These are phyloP conservation scores for Amphiprion percula DNA, from an alignment of 2,113 vertebrate genomes.

Conservation along the genomic window DNA sequence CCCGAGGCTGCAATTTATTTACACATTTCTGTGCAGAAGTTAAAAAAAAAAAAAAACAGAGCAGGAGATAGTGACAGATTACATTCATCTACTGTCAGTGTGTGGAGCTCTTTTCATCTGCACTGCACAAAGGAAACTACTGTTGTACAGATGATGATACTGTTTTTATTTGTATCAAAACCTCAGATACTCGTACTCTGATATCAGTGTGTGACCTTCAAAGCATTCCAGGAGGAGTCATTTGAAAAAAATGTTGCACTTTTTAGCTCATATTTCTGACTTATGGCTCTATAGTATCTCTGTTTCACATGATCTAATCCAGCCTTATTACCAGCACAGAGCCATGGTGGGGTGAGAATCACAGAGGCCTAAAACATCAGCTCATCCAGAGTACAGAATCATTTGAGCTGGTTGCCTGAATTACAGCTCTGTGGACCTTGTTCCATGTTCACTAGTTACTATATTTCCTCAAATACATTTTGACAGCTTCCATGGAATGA, in stretches of 20 bases:
- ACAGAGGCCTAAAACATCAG: too few relatives aligned
- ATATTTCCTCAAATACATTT: too few relatives aligned
- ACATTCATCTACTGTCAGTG: conserved; percentile 28
- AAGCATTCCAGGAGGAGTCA: too few relatives aligned
- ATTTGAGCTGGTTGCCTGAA: too few relatives aligned
- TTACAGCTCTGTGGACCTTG: background rate
- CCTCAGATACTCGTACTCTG: background rate
- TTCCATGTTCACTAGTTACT: too few relatives aligned
- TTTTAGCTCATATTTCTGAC: too few relatives aligned
- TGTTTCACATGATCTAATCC: background rate
- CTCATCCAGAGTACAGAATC: too few relatives aligned
- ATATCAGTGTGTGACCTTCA: too few relatives aligned
- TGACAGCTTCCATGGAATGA: too few relatives aligned
- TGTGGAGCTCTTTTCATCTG: background rate
- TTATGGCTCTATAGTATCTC: too few relatives aligned
- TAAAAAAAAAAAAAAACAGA: conserved; percentile 2
- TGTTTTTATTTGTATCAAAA: conserved; percentile 19
- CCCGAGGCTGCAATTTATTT: conserved; percentile 27
- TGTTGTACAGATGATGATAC: background rate
- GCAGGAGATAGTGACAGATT: conserved; percentile 38
- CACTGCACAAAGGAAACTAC: conserved; percentile 17
- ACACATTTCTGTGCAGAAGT: conserved; percentile 19
- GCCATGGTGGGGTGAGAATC: too few relatives aligned
- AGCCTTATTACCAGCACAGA: background rate
- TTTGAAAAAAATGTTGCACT: too few relatives aligned